A percentile compares a stretch with the other conserved stretches of the same genome.
These are phyloP conservation scores for Chromobotia macracanthus DNA, from an alignment of 2,797 vertebrate genomes.

Conservation along the genomic window DNA sequence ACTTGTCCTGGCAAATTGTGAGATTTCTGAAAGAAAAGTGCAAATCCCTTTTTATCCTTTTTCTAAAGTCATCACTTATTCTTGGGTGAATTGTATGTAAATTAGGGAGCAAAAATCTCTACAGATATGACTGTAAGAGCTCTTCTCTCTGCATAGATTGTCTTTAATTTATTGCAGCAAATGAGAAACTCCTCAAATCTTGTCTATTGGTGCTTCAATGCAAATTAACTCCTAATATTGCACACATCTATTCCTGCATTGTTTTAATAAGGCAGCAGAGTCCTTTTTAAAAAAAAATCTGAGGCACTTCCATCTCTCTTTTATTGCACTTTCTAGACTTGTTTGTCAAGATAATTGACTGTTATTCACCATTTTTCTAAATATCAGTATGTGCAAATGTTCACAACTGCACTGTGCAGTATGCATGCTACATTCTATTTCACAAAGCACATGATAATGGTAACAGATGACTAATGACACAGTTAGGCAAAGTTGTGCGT, in stretches of 20 bases:
- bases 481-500: neutral
- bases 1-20: neutral
- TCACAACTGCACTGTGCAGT: neutral
- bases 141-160: neutral
- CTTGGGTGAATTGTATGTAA: neutral
- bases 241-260: constrained; percentile 5
- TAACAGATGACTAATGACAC: constrained; percentile 21
- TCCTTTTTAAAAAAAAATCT: no score
- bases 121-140: neutral
- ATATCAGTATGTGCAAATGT: neutral
- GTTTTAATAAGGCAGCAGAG: neutral
- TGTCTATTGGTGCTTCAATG: neutral
- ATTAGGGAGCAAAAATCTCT: neutral
- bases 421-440: neutral
- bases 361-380: constrained; percentile 3
- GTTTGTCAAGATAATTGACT: neutral
- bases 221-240: constrained; percentile 12
- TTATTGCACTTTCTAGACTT: constrained; percentile 1
- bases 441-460: neutral
- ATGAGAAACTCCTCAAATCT: constrained; percentile 3
- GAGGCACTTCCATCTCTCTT: neutral
- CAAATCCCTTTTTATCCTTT: neutral
- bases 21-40: neutral
- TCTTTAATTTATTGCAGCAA: neutral
- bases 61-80: neutral